Evolutionary conservation across 2,113 vertebrate genomes (phyloP).

Genomic region (Scartelaos histophorus): DNA sequence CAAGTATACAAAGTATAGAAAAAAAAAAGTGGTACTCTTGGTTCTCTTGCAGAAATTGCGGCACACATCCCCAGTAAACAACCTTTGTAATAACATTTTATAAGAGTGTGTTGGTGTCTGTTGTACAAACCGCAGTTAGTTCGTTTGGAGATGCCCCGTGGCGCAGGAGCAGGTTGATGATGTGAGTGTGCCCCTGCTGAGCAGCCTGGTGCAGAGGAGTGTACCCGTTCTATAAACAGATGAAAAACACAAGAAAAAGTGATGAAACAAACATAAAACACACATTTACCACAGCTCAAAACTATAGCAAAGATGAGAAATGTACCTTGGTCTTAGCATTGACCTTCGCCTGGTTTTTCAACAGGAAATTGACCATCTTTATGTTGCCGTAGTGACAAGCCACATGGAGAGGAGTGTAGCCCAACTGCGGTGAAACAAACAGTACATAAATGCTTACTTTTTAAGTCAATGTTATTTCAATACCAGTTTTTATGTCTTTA

Average conservation of each 20-base stretch:
- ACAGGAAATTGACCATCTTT: constrained; percentile 94
- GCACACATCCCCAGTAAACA: too few species aligned
- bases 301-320: neutral
- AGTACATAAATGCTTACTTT: neutral
- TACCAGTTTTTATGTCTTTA: neutral
- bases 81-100: too few species aligned
- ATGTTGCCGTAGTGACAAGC: constrained; percentile 98
- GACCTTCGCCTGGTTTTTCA: constrained; percentile 92
- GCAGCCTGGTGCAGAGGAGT: constrained; percentile 95
- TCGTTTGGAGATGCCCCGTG: constrained; percentile 91
- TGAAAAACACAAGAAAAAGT: neutral
- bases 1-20: too few species aligned
- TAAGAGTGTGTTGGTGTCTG: neutral
- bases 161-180: constrained; percentile 94
- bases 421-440: constrained; percentile 79
- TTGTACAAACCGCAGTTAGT: constrained; percentile 87
- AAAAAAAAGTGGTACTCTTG: too few species aligned
- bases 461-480: neutral
- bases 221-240: constrained; percentile 88
- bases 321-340: constrained; percentile 95
- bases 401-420: constrained; percentile 94
- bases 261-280: neutral
- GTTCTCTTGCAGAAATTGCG: too few species aligned
- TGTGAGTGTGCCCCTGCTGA: constrained; percentile 96
- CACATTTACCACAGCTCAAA: neutral